A percentile compares a stretch with the other conserved stretches of the same genome.
Conservation (phyloP, 2,888 invertebrate genomes). For the Melangyna quadrimaculata region DNA sequence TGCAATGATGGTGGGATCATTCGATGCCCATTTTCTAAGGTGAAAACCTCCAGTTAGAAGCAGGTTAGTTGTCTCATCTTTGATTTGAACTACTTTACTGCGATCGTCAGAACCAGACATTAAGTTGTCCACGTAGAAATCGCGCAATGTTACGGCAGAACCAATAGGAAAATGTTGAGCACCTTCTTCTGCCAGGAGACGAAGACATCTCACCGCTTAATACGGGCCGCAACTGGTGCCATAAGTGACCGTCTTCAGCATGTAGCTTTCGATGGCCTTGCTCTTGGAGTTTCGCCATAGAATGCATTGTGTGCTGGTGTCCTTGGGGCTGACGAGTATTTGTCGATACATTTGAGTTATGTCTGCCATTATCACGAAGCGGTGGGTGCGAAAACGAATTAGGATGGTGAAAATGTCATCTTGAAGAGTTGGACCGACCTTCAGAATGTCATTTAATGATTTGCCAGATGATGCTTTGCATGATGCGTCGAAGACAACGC, state of each 20-base stretch:
- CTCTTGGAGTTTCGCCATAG: neutral
- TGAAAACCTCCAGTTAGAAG: too few species aligned
- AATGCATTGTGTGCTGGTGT: neutral
- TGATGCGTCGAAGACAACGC: neutral
- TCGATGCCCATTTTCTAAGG: too few species aligned
- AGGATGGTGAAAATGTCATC: conserved; percentile 33
- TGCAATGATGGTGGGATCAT: too few species aligned
- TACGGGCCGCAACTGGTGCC: conserved; percentile 21
- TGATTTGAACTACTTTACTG: too few species aligned
- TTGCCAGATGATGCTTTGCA: conserved; percentile 1
- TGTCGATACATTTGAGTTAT: conserved; percentile 28
- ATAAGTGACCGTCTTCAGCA: conserved; percentile 40
- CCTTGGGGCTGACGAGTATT: conserved; percentile 6
- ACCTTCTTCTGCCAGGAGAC: conserved; percentile 16
- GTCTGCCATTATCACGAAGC: conserved; percentile 10
- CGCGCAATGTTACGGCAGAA: conserved; percentile 3
- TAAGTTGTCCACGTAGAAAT: conserved; percentile 51
- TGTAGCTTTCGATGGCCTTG: conserved; percentile 21
- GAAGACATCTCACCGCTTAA: conserved; percentile 11
- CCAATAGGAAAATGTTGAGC: conserved; percentile 11
- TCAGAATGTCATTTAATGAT: conserved; percentile 23
- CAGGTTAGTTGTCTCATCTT: too few species aligned
- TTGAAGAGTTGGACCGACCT: conserved; percentile 20
- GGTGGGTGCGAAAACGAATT: conserved; percentile 15
- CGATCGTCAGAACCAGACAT: conserved; percentile 49